These are phyloP conservation scores for Rhinolophus ferrumequinum DNA, from an alignment of 2,113 vertebrate species.

Conservation along the genomic window DNA sequence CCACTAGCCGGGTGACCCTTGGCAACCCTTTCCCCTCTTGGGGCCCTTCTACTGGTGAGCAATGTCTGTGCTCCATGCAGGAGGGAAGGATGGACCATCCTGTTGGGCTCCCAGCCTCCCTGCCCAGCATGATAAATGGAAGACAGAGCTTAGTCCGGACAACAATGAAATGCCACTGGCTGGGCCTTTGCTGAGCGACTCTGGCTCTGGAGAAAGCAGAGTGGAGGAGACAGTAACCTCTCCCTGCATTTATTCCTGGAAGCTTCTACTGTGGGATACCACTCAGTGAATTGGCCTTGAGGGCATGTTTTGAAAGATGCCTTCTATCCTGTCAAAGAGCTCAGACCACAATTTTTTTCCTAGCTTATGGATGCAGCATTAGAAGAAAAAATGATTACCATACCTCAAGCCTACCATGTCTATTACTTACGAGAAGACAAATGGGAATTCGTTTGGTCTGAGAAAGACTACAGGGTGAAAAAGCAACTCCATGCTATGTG, in stretches of 20 bases:
- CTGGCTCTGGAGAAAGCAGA: neutral
- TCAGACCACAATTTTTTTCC: neutral
- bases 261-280: neutral
- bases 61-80: neutral
- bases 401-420: neutral
- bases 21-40: too few species aligned
- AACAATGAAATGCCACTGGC: neutral
- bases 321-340: neutral
- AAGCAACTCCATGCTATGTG: neutral
- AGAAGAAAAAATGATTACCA: neutral
- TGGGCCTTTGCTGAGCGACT: neutral
- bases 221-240: neutral
- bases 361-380: neutral
- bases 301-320: neutral
- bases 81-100: neutral
- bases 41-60: neutral
- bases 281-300: neutral
- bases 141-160: neutral
- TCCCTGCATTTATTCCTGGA: neutral
- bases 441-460: neutral
- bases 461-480: neutral
- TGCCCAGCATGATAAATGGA: neutral
- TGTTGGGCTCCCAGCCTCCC: neutral
- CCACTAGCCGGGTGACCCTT: neutral
- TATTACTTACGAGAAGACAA: neutral